Conservation (phyloP, 2,888 invertebrate species). For the Oegoconia quadripuncta region DNA sequence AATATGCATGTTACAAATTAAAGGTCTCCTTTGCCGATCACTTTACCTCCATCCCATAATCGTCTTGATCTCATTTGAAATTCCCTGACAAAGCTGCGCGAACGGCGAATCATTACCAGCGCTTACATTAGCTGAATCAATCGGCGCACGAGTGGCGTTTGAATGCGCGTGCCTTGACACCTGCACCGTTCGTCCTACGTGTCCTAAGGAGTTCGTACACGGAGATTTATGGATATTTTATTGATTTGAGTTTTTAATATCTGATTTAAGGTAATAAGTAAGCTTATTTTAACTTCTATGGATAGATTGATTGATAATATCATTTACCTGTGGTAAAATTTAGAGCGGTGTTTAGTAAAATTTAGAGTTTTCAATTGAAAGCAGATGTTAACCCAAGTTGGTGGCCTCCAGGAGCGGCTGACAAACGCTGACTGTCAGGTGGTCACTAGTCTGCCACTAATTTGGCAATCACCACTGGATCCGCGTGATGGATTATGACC, state of each 20-base stretch:
- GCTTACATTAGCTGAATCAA: constrained; percentile 52
- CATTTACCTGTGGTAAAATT: too few species aligned
- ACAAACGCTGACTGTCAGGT: too few species aligned
- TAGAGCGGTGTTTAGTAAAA: too few species aligned
- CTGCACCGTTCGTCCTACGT: constrained; percentile 27
- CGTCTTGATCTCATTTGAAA: constrained; percentile 3
- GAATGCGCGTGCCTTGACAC: constrained; percentile 33
- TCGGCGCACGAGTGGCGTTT: constrained; percentile 35
- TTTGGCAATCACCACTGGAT: too few species aligned
- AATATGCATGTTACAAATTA: too few species aligned
- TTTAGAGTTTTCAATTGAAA: too few species aligned
- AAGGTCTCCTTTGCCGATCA: not conserved
- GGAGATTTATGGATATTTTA: constrained; percentile 4
- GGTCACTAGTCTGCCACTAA: too few species aligned
- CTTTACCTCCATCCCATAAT: not conserved
- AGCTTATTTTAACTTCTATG: too few species aligned
- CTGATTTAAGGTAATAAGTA: not conserved
- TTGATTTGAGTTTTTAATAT: not conserved
- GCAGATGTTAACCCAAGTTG: too few species aligned
- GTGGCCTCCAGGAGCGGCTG: too few species aligned
- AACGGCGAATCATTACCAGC: constrained; percentile 25
- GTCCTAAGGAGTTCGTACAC: constrained; percentile 2
- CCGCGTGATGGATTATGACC: too few species aligned
- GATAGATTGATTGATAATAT: too few species aligned
- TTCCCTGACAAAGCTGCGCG: constrained; percentile 1